Percentiles rank a stretch among this genome's conserved stretches.
These are phyloP conservation scores for Neotoxoptera formosana DNA, from an alignment of 1,140 invertebrate genomes.

Conservation along the genomic window DNA sequence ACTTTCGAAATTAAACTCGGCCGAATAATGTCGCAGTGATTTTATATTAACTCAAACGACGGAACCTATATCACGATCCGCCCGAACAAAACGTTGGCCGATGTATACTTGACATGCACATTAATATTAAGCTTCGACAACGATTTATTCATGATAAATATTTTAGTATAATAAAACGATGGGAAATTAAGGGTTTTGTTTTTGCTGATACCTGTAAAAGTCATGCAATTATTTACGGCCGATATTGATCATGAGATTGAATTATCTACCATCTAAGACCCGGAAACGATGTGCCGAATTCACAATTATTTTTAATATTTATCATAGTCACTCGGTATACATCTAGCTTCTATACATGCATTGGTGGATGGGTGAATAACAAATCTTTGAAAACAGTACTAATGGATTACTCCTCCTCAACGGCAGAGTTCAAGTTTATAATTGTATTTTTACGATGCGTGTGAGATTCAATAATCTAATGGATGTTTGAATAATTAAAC, in stretches of 20 bases:
- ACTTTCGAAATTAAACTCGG: not conserved
- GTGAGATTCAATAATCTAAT: not conserved
- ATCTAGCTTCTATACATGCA: not conserved
- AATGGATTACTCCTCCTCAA: not conserved
- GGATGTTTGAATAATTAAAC: not conserved
- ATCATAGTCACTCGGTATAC: not conserved
- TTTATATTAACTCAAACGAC: not conserved
- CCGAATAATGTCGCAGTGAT: not conserved
- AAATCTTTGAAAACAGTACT: slow-evolving; percentile 4
- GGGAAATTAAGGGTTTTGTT: not conserved
- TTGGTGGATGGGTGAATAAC: not conserved
- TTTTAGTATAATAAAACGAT: not conserved
- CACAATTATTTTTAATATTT: not conserved
- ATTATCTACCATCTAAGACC: not conserved
- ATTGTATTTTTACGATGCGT: not conserved
- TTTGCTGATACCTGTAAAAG: not conserved
- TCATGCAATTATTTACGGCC: not conserved
- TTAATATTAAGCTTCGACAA: not conserved
- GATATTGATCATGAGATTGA: not conserved
- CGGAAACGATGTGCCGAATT: not conserved
- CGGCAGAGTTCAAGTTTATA: not conserved
- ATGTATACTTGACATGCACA: not conserved
- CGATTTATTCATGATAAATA: not conserved
- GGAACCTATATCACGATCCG: not conserved
- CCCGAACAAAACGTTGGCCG: not conserved